Conservation (phyloP, 1,140 invertebrate species). For the Macrocentrus cingulum region DNA sequence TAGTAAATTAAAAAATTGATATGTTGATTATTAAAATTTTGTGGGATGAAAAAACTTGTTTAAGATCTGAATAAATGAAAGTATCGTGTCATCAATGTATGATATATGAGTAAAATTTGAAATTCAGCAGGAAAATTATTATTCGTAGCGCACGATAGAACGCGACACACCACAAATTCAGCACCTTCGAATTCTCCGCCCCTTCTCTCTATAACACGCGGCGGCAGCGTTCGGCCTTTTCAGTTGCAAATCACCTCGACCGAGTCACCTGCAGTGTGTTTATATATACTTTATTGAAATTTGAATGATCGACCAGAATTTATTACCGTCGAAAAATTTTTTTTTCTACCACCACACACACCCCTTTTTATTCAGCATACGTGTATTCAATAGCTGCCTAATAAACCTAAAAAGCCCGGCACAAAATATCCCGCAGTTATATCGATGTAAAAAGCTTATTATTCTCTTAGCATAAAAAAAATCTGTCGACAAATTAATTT, state of each 20-base stretch:
- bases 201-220: background rate
- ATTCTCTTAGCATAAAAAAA: too few relatives aligned
- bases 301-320: background rate
- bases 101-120: constrained; percentile 1
- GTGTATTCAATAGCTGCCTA: too few relatives aligned
- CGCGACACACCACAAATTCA: background rate
- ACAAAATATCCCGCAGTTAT: too few relatives aligned
- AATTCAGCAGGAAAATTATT: background rate
- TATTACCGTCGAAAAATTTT: background rate
- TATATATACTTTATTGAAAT: constrained; percentile 5
- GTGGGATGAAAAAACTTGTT: too few relatives aligned
- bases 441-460: too few relatives aligned
- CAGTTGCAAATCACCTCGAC: background rate
- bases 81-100: too few relatives aligned
- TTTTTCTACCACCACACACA: background rate
- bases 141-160: background rate
- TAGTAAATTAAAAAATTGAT: too few relatives aligned
- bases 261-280: background rate
- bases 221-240: background rate
- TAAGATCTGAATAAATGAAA: too few relatives aligned
- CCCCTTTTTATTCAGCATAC: too few relatives aligned
- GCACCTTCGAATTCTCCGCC: background rate
- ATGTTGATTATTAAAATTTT: too few relatives aligned
- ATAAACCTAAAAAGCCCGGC: too few relatives aligned
- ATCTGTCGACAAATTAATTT: too few relatives aligned